phyloP scores from a whole-genome alignment of 2,113 vertebrate species.

The Rousettus leschenaultii region DNA sequence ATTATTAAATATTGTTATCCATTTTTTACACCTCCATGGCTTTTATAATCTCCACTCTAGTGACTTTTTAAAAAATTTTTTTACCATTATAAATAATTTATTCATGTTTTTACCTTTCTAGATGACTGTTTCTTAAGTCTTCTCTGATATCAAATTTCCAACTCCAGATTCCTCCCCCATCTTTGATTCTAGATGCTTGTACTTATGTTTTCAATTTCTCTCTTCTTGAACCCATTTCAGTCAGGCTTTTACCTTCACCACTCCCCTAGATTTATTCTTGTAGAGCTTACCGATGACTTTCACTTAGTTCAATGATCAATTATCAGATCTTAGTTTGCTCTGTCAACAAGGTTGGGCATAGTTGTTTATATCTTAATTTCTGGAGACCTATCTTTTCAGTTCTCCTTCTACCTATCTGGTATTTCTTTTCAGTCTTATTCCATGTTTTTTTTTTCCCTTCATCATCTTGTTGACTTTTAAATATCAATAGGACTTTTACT shows the following conservation, averaged over 20 bases:
- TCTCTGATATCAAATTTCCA: background rate
- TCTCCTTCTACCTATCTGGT: background rate
- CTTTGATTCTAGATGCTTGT: background rate
- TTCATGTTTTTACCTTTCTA: background rate
- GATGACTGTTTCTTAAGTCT: background rate
- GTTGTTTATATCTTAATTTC: background rate
- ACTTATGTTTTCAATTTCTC: background rate
- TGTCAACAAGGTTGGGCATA: background rate
- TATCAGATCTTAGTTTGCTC: background rate
- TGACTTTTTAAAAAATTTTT: background rate
- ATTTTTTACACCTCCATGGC: background rate
- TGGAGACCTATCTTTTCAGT: background rate
- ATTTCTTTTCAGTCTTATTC: background rate
- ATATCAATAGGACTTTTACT: background rate
- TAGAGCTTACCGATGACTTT: background rate
- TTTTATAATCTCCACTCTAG: background rate
- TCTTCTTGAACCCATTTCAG: background rate
- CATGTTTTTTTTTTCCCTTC: background rate
- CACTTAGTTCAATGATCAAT: background rate
- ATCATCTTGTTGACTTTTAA: background rate
- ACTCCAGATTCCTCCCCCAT: background rate
- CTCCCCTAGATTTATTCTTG: background rate
- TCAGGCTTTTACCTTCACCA: background rate
- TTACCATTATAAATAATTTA: background rate
- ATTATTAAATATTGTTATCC: background rate